Evolutionary conservation across 92 coral and sea anemone species (phyloP).

Genomic region (Scolanthus callimorphus): DNA sequence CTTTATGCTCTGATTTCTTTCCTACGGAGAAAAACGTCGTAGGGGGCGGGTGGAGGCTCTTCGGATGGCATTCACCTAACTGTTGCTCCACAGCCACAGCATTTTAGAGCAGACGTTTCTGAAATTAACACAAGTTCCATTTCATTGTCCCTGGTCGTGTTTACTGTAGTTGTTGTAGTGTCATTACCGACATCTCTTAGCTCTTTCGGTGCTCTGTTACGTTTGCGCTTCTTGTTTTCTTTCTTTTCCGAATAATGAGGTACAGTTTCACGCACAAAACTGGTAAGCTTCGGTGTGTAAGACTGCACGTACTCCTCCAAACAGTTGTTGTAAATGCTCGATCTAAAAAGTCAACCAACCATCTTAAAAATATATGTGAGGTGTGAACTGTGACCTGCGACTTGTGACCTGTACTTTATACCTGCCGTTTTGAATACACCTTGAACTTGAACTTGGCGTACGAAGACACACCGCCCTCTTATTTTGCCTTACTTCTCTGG

Average conservation of each 20-base stretch:
- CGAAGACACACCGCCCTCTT: too few relatives aligned
- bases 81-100: slow-evolving; percentile 16
- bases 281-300: slow-evolving; percentile 27
- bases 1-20: too few relatives aligned
- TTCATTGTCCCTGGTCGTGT: background rate
- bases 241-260: slow-evolving; percentile 3
- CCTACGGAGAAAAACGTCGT: too few relatives aligned
- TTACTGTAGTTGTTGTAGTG: background rate
- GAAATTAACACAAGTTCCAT: slow-evolving; percentile 11
- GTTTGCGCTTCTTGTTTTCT: slow-evolving; percentile 6
- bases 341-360: too few relatives aligned
- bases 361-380: too few relatives aligned
- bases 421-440: too few relatives aligned
- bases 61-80: slow-evolving; percentile 3
- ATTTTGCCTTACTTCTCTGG: too few relatives aligned
- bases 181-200: slow-evolving; percentile 2
- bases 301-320: slow-evolving; percentile 11
- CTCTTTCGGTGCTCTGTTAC: background rate
- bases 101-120: slow-evolving; percentile 12
- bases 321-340: slow-evolving; percentile 11
- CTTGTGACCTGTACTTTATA: too few relatives aligned
- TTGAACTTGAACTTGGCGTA: too few relatives aligned
- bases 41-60: slow-evolving; percentile 5
- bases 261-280: background rate
- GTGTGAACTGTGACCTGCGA: too few relatives aligned